Evolutionary conservation across 1,140 invertebrate genomes (phyloP).

Genomic region (Drosophila equinoxialis): DNA sequence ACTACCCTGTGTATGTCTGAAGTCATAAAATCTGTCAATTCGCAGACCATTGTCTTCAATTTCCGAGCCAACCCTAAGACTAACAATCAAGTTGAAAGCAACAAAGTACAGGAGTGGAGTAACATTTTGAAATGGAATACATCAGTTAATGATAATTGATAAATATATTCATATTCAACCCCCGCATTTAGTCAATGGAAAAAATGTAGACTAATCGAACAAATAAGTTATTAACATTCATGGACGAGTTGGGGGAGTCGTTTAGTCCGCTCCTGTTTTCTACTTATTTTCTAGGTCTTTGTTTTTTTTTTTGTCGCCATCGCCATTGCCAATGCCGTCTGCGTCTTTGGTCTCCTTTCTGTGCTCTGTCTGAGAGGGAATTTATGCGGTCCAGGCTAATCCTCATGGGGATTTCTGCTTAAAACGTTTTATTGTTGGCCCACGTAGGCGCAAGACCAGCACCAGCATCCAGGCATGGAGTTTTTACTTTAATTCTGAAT

Average conservation of each 20-base stretch:
- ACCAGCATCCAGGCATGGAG: constrained; percentile 3
- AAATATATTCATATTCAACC: too few relatives aligned
- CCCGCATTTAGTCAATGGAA: too few relatives aligned
- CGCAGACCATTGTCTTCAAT: constrained; percentile 73
- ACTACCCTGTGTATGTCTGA: not conserved
- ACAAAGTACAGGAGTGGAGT: not conserved
- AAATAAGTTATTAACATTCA: too few relatives aligned
- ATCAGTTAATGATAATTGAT: too few relatives aligned
- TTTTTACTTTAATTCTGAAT: not conserved
- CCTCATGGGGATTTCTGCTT: constrained; percentile 73
- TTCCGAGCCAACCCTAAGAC: constrained; percentile 30
- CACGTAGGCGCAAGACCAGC: constrained; percentile 38
- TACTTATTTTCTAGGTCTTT: constrained; percentile 17
- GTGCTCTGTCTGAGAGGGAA: constrained; percentile 50
- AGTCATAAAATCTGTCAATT: constrained; percentile 77
- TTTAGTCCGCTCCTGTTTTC: constrained; percentile 29
- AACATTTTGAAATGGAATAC: too few relatives aligned
- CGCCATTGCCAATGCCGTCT: too few relatives aligned
- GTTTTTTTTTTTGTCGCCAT: not conserved
- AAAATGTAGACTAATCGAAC: too few relatives aligned
- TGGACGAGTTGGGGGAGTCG: not conserved
- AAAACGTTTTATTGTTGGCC: constrained; percentile 74
- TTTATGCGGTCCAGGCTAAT: constrained; percentile 77
- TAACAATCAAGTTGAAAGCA: constrained; percentile 29
- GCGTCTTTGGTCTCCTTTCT: constrained; percentile 25